Percentiles rank a stretch among this genome's conserved stretches.
Conservation (phyloP, 2,797 vertebrate genomes). For the Lophura swinhoii region DNA sequence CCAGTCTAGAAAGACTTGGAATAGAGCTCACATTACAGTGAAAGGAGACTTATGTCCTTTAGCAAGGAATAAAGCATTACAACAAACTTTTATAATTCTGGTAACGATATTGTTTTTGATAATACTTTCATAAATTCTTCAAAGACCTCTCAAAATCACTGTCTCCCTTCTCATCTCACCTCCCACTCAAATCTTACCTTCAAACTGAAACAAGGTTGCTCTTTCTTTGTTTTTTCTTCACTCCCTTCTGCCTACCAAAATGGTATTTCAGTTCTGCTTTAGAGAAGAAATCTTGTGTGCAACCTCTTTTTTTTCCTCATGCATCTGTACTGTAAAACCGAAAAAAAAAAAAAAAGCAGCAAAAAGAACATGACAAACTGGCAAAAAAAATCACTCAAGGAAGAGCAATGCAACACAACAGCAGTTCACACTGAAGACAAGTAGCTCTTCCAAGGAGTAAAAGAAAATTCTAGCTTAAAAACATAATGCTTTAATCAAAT, state of each 20-base stretch:
- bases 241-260: slow-evolving; percentile 8
- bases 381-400: slow-evolving; percentile 26
- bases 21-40: neutral
- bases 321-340: slow-evolving; percentile 37
- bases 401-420: neutral
- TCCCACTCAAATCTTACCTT: slow-evolving; percentile 12
- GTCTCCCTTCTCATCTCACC: slow-evolving; percentile 33
- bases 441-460: neutral
- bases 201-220: neutral
- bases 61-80: neutral
- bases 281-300: neutral
- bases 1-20: neutral
- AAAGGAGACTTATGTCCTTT: neutral
- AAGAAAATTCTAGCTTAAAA: neutral
- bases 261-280: neutral
- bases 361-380: slow-evolving; percentile 18
- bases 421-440: neutral
- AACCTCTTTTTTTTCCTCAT: neutral
- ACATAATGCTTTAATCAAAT: neutral
- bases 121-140: slow-evolving; percentile 13
- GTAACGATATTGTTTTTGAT: neutral
- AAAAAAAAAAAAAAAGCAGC: neutral
- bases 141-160: slow-evolving; percentile 14
- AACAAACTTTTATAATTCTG: neutral
- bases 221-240: neutral